These are phyloP conservation scores for Alcedo quadribrachys DNA, from an alignment of 2,797 vertebrate genomes.

Conservation along the genomic window DNA sequence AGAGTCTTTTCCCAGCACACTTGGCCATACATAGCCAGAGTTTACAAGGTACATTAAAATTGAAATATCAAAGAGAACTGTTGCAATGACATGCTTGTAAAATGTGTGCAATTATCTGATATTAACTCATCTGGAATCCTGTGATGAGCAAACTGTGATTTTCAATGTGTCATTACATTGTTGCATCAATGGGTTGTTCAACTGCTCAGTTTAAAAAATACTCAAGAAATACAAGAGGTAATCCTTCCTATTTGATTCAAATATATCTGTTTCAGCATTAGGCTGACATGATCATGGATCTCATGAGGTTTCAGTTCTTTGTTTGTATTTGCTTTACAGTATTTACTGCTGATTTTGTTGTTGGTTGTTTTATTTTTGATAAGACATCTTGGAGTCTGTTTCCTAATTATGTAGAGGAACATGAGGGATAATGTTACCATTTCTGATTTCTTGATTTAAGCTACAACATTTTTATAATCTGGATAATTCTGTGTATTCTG, in stretches of 20 bases:
- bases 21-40: neutral
- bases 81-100: conserved; percentile 56
- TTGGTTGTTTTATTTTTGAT: conserved; percentile 4
- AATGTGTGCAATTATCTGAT: conserved; percentile 66
- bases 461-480: neutral
- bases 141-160: conserved; percentile 71
- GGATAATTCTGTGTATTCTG: neutral
- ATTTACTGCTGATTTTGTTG: conserved; percentile 15
- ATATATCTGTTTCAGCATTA: conserved; percentile 52
- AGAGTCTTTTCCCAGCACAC: neutral
- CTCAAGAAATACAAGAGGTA: conserved; percentile 62
- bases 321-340: conserved; percentile 40
- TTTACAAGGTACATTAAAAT: conserved; percentile 56
- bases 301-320: conserved; percentile 35
- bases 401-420: neutral
- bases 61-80: conserved; percentile 57
- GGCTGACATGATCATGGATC: conserved; percentile 33
- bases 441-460: conserved; percentile 2
- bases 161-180: conserved; percentile 70
- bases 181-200: conserved; percentile 65
- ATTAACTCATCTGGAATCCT: conserved; percentile 70
- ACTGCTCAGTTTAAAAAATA: conserved; percentile 64
- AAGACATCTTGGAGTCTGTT: neutral
- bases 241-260: conserved; percentile 51
- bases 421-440: neutral